Evolutionary conservation across 92 coral and sea anemone species (phyloP).

Genomic region (Umimayanthus chanpuru): DNA sequence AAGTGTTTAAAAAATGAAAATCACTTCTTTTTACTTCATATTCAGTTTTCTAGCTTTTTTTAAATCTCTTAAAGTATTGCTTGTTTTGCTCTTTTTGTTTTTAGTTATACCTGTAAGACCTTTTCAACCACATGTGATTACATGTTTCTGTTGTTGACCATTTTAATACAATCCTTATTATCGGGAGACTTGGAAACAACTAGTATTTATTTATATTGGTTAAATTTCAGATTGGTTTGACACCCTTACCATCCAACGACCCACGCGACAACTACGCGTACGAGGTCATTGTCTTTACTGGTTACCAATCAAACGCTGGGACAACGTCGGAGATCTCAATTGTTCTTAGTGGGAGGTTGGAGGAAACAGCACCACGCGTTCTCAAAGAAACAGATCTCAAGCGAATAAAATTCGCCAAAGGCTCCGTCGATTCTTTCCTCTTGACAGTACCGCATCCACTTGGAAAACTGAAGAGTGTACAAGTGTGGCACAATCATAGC

Average conservation of each 20-base stretch:
- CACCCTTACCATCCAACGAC: constrained; percentile 91
- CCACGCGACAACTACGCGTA: constrained; percentile 86
- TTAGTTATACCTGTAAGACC: no score
- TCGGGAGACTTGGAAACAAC: no score
- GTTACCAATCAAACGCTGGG: constrained; percentile 76
- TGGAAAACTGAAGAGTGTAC: constrained; percentile 58
- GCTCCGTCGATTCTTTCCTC: constrained; percentile 69
- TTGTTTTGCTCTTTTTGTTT: no score
- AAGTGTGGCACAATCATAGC: constrained; percentile 87
- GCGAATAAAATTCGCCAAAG: constrained; percentile 54
- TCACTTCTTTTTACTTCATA: no score
- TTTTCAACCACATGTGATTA: no score
- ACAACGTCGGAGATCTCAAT: constrained; percentile 79
- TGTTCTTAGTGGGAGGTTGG: constrained; percentile 67
- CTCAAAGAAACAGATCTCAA: constrained; percentile 63
- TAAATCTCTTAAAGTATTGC: no score
- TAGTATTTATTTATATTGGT: neutral
- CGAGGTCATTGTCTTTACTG: constrained; percentile 83
- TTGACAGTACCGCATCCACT: constrained; percentile 80
- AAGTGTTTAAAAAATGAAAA: no score
- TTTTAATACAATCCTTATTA: no score
- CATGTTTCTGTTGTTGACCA: no score
- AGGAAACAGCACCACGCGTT: constrained; percentile 74
- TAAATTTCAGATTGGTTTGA: constrained; percentile 72
- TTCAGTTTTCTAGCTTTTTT: no score